Percentiles rank a stretch among this genome's conserved stretches.
These are phyloP conservation scores for Drosophila dunni DNA, from an alignment of 1,140 invertebrate genomes.

Conservation along the genomic window DNA sequence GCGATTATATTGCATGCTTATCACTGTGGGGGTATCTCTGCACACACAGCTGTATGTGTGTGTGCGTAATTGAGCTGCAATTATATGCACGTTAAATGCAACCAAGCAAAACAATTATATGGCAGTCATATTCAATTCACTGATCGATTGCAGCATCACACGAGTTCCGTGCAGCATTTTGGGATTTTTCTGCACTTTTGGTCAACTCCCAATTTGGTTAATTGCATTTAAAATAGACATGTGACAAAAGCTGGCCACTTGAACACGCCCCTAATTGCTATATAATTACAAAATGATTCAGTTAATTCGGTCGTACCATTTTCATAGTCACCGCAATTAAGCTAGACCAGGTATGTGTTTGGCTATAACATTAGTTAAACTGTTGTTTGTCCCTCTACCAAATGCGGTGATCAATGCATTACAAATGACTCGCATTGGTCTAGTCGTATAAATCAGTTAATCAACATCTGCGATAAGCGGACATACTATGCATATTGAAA, in stretches of 20 bases:
- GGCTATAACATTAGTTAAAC: conserved; percentile 59
- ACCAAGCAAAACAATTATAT: conserved; percentile 54
- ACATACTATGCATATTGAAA: conserved; percentile 29
- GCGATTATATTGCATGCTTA: conserved; percentile 37
- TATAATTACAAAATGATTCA: conserved; percentile 72
- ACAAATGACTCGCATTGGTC: conserved; percentile 61
- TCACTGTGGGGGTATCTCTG: conserved; percentile 50
- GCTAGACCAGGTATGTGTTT: conserved; percentile 41
- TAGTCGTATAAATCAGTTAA: conserved; percentile 76
- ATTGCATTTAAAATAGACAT: conserved; percentile 43
- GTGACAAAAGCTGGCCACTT: conserved; percentile 27
- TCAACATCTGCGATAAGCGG: conserved; percentile 74
- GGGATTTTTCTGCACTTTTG: not conserved
- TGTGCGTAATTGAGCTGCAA: conserved; percentile 63
- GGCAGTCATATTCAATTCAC: conserved; percentile 16
- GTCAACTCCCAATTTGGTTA: conserved; percentile 16
- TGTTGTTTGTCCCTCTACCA: conserved; percentile 15
- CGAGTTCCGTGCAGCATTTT: conserved; percentile 41
- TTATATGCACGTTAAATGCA: conserved; percentile 69
- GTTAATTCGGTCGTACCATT: conserved; percentile 34
- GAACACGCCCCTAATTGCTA: conserved; percentile 64
- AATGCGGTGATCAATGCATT: conserved; percentile 75
- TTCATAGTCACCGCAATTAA: conserved; percentile 53
- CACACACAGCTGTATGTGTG: not conserved
- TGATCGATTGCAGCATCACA: conserved; percentile 61